Evolutionary conservation across 2,113 vertebrate species (phyloP).

Genomic region (Microtus ochrogaster): DNA sequence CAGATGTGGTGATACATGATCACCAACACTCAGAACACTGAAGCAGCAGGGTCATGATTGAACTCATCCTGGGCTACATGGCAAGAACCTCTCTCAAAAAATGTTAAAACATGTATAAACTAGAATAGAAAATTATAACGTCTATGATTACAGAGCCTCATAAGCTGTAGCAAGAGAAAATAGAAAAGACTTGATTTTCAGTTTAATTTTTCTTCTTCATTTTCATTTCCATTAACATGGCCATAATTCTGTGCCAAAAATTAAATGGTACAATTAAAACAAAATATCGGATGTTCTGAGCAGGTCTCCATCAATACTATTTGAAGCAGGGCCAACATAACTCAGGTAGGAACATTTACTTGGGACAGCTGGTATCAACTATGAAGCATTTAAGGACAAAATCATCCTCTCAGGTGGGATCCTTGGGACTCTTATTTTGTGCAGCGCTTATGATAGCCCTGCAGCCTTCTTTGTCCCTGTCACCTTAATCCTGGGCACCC

Average conservation of each 20-base stretch:
- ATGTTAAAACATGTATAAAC: background rate
- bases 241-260: conserved; percentile 57
- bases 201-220: conserved; percentile 50
- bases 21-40: background rate
- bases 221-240: conserved; percentile 44
- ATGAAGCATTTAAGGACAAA: conserved; percentile 6
- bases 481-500: conserved; percentile 6
- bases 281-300: conserved; percentile 32
- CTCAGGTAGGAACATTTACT: background rate
- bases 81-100: background rate
- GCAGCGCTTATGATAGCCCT: background rate
- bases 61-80: background rate
- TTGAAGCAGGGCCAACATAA: conserved; percentile 12
- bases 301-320: background rate
- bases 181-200: conserved; percentile 47
- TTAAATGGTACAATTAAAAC: conserved; percentile 46
- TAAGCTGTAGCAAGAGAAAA: conserved; percentile 37
- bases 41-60: background rate
- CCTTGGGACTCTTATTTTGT: background rate
- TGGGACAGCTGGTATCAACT: conserved; percentile 27
- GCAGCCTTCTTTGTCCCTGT: background rate
- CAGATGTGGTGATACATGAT: background rate
- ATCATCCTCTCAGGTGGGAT: background rate
- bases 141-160: conserved; percentile 3
- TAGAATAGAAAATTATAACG: conserved; percentile 50